Conservation (phyloP, 2,797 vertebrate genomes). For the Hyperoplus immaculatus region DNA sequence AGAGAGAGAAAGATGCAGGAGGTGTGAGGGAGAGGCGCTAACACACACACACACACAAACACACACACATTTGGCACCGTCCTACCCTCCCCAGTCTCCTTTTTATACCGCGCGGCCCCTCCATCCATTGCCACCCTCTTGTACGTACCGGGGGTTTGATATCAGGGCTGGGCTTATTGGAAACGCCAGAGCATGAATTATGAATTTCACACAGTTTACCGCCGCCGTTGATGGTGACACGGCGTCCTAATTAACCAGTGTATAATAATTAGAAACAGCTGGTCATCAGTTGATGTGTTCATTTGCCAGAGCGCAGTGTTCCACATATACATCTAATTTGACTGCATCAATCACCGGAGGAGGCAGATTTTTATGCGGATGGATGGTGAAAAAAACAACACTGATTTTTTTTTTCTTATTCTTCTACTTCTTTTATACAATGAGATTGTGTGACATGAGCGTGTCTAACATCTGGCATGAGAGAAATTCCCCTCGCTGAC, state of each 20-base stretch:
- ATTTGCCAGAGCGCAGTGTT: conserved; percentile 79
- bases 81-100: conserved; percentile 40
- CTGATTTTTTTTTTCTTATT: conserved; percentile 14
- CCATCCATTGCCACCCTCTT: conserved; percentile 45
- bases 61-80: conserved; percentile 53
- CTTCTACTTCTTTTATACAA: conserved; percentile 14
- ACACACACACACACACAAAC: conserved; percentile 36
- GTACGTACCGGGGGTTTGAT: conserved; percentile 54
- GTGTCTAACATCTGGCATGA: too few species aligned
- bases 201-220: conserved; percentile 83
- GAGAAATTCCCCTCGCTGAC: too few species aligned
- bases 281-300: conserved; percentile 86
- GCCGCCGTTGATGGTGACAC: conserved; percentile 77
- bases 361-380: conserved; percentile 67
- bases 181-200: conserved; percentile 78
- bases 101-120: conserved; percentile 57
- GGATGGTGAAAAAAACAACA: conserved; percentile 13
- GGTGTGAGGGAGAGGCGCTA: conserved; percentile 62
- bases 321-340: conserved; percentile 85
- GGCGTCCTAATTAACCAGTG: conserved; percentile 84
- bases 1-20: conserved; percentile 55
- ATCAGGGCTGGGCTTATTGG: conserved; percentile 64
- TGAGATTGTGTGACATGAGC: not conserved
- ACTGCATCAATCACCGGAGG: conserved; percentile 79
- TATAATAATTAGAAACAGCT: conserved; percentile 87